Percentiles rank a stretch among this genome's conserved stretches.
Conservation (phyloP, 2,113 vertebrate species). For the Alligator mississippiensis region DNA sequence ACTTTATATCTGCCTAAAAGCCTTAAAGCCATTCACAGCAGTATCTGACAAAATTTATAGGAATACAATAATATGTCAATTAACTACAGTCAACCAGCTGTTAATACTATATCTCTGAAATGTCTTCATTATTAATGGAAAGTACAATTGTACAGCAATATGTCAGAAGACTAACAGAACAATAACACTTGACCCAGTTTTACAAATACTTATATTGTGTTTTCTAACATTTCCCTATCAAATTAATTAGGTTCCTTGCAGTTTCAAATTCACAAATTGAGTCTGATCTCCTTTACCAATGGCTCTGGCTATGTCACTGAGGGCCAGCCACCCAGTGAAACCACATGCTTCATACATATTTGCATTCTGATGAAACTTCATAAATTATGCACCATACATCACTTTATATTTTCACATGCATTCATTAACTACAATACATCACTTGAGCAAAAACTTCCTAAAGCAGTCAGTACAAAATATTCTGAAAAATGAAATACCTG, state of each 20-base stretch:
- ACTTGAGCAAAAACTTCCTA: background rate
- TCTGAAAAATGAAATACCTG: background rate
- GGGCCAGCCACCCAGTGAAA: constrained; percentile 39
- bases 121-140: constrained; percentile 75
- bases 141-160: constrained; percentile 44
- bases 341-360: background rate
- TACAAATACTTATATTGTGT: constrained; percentile 55
- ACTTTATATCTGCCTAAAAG: constrained; percentile 65
- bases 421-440: background rate
- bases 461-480: constrained; percentile 3
- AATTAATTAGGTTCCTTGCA: background rate
- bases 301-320: constrained; percentile 28
- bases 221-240: constrained; percentile 36
- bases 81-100: constrained; percentile 71
- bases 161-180: constrained; percentile 49
- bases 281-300: constrained; percentile 49
- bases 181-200: constrained; percentile 58
- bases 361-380: constrained; percentile 14
- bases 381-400: background rate
- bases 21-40: constrained; percentile 54
- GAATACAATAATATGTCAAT: constrained; percentile 73
- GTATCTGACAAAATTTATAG: constrained; percentile 68
- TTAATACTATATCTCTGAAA: constrained; percentile 71
- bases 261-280: constrained; percentile 61
- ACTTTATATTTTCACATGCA: background rate